A percentile compares a stretch with the other conserved stretches of the same genome.
phyloP scores from a whole-genome alignment of 2,888 invertebrate genomes.

The Caenorhabditis wallacei region DNA sequence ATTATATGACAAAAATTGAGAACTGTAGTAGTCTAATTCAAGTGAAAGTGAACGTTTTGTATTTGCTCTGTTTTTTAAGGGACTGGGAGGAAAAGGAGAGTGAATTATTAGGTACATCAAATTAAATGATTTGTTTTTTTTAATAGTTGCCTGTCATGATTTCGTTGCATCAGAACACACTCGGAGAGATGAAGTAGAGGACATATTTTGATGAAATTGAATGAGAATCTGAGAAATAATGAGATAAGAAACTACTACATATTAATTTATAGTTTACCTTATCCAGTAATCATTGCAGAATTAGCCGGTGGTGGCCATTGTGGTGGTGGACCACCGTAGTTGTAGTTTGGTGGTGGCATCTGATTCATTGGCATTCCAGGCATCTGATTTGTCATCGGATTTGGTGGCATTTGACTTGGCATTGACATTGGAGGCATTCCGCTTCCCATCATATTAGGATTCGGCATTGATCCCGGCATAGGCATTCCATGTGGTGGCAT shows the following conservation, averaged over 20 bases:
- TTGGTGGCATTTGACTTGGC: constrained; percentile 46
- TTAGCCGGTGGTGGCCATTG: constrained; percentile 68
- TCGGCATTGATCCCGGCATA: constrained; percentile 46
- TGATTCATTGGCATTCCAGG: constrained; percentile 50
- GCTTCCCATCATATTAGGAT: constrained; percentile 41
- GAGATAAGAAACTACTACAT: background rate
- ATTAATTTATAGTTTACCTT: constrained; percentile 19
- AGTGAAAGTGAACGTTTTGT: constrained; percentile 57
- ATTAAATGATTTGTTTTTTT: constrained; percentile 27
- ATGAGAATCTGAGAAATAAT: constrained; percentile 20
- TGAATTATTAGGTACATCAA: constrained; percentile 23
- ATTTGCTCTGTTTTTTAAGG: constrained; percentile 39
- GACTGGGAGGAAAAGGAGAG: background rate
- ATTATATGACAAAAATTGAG: constrained; percentile 21
- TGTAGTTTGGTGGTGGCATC: constrained; percentile 58
- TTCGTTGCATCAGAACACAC: constrained; percentile 62
- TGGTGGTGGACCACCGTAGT: constrained; percentile 45
- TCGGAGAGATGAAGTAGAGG: constrained; percentile 8
- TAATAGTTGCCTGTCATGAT: constrained; percentile 61
- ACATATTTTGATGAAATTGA: constrained; percentile 23
- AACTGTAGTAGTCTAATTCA: constrained; percentile 23
- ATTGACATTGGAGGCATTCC: constrained; percentile 52
- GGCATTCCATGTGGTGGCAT: constrained; percentile 57
- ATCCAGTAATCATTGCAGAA: constrained; percentile 73
- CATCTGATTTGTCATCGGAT: constrained; percentile 50